Percentiles rank a stretch among this genome's conserved stretches.
Conservation (phyloP, 2,113 vertebrate genomes). For the Zonotrichia leucophrys region DNA sequence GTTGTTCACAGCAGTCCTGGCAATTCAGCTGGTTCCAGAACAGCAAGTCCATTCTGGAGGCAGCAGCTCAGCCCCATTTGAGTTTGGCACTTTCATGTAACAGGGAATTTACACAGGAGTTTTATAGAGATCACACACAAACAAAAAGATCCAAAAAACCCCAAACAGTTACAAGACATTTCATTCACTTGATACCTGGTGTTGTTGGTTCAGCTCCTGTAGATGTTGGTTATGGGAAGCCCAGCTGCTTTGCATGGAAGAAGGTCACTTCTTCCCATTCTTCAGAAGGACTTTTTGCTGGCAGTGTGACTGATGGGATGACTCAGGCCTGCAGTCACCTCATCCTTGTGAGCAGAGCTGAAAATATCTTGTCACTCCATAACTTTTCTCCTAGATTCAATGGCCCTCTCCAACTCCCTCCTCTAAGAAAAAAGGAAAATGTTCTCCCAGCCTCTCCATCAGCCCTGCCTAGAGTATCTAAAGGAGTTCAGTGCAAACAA, state of each 20-base stretch:
- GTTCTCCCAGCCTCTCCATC: background rate
- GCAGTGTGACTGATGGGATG: background rate
- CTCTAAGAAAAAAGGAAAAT: background rate
- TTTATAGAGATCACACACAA: background rate
- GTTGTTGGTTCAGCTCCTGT: background rate
- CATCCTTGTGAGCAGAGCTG: background rate
- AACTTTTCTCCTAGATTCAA: background rate
- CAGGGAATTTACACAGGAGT: background rate
- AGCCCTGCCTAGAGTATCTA: background rate
- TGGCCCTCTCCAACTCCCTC: background rate
- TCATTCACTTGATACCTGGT: background rate
- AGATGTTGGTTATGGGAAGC: background rate
- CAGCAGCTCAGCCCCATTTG: background rate
- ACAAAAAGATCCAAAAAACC: background rate
- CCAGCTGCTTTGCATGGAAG: background rate
- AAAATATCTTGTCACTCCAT: background rate
- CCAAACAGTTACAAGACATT: background rate
- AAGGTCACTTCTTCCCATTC: background rate
- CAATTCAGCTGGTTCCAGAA: background rate
- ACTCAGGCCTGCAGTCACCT: background rate
- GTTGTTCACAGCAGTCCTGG: background rate
- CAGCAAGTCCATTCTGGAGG: background rate
- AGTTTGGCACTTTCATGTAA: background rate
- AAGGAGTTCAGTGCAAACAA: background rate
- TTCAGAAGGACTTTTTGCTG: background rate